Conservation (phyloP, 64 coral and sea anemone species). For the Porites lutea region DNA sequence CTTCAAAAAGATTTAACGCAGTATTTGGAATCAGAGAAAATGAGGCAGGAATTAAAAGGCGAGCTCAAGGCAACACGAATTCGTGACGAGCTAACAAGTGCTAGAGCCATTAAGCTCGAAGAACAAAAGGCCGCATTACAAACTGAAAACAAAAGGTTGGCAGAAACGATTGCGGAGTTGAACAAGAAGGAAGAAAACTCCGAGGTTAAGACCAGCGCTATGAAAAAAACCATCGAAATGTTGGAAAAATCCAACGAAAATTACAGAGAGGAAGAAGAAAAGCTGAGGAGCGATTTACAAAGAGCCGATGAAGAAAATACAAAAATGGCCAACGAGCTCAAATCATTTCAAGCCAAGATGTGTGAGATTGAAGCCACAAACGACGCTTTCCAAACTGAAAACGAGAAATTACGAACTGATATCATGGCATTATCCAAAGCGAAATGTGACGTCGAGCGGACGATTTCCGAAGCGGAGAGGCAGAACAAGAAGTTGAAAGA, state of each 20-base stretch:
- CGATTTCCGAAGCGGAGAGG: conserved; percentile 72
- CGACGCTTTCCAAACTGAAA: conserved; percentile 82
- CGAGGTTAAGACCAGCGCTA: conserved; percentile 6
- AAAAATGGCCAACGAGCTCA: conserved; percentile 71
- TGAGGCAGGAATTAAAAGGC: conserved; percentile 34
- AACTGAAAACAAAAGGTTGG: conserved; percentile 64
- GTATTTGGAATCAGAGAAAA: conserved; percentile 47
- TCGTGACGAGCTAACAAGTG: conserved; percentile 32
- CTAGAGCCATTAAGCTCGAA: conserved; percentile 33
- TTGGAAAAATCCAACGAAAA: conserved; percentile 65
- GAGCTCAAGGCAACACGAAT: conserved; percentile 23
- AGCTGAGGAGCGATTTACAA: conserved; percentile 30
- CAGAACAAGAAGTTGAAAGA: conserved; percentile 77
- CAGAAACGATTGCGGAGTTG: not conserved
- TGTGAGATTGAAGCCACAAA: conserved; percentile 83
- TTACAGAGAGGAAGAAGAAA: conserved; percentile 40
- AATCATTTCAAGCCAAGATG: conserved; percentile 62
- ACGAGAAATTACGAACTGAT: conserved; percentile 72
- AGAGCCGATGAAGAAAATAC: conserved; percentile 57
- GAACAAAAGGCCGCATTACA: conserved; percentile 45
- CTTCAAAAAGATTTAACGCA: conserved; percentile 66
- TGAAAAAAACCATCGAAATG: conserved; percentile 41
- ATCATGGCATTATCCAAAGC: conserved; percentile 72
- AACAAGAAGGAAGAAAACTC: conserved; percentile 35
- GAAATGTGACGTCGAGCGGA: conserved; percentile 77